Base-by-base conservation (phyloP, 1,140 invertebrate species). In the Phortica variegata region DNA sequence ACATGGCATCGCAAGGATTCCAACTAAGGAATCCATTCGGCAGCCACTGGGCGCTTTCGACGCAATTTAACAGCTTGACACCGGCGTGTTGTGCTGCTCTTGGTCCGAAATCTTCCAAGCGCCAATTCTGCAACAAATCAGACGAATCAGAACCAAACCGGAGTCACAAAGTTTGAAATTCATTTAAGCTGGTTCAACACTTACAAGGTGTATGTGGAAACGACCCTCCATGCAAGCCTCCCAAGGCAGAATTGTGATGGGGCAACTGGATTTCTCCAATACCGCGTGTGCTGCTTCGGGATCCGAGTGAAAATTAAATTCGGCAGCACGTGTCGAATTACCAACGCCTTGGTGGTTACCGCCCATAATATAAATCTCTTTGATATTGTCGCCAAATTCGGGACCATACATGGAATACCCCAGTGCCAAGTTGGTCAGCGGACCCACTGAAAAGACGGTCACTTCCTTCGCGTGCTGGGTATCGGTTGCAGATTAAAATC, bases 301-400 rank as follows among this genome's bases (percentile, higher is more conserved):
- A 77, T 92, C 89, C 15, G 73, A 71, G 43, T 81, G 80, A 63
- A 93, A 93, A 77, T 93, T 92, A 61, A 88, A 91, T 75, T 93
- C 90, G 7, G 86, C 87, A 34, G 82, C 78, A 0, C 80, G 59
- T 16, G 82, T 83, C n/a, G 81, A 76, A 66, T 88, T 88, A 9
- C 89, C 88, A 47, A 82, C 77, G 16, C 85, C 86, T 48, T 79
- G 79, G 52, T 80, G 78, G 76, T 90, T 91, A 53, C 89, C 89
- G 31, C 89, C 89, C 87, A 92, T 89, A 2, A 89, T 80, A 48
- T 80, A 84, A 38, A 90, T 71, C 37, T 83, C 81, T 56, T 85
- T 84, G 1, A 90, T 72, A 33, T 81, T 79, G 1, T 76, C 50
- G 0, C 80, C 72, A 65, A 91, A 86, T 19, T 82, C 56, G 3